Base-by-base conservation (phyloP, 1,140 invertebrate genomes). In the Brachionus koreanus region DNA sequence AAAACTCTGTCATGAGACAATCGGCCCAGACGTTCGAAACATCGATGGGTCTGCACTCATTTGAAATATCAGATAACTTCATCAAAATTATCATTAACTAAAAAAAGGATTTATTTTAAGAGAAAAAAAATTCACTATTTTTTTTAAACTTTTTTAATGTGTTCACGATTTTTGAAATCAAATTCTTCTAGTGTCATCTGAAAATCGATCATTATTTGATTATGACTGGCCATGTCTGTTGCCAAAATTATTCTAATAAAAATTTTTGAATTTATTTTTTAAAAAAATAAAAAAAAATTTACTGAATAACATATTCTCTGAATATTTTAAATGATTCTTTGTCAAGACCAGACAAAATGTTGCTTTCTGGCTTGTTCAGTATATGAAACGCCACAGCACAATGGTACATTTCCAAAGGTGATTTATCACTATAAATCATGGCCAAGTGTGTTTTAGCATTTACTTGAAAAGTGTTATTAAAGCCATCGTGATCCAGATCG, bases 351-450 rank as follows among this genome's bases (percentile, higher is more conserved):
- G 91, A 90, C 84, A 93, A 91, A 83, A 94, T 93, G 87, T 93
- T 93, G 86, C 92, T 93, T 83, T 93, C 92, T 9, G 91, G 91
- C 52, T 83, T 83, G 85, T 93, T 92, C 46, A 95, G 89, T 49
- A 95, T 92, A 37, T 93, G 91, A 88, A 95, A 95, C 10, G 93
- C 92, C 61, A 94, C 93, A 35, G 93, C 94, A 86, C 93, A 95
- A 85, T 95, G 94, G 87, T 95, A 94, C 88, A 95, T 95, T 86
- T 95, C 94, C 84, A 95, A 88, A 0, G 94, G 94, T 57, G 93
- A 94, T 83, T 94, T 94, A 88, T 95, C 94, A 87, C 95, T 95
- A 88, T 95, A 95, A 83, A 93, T 90, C 69, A 95, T 90, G 7
- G 94, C 94, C 83, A 95, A 87, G 85, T 94, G 93, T 6, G 94